phyloP scores from a whole-genome alignment of 1,140 invertebrate species.

The Heliconius eleuchia region DNA sequence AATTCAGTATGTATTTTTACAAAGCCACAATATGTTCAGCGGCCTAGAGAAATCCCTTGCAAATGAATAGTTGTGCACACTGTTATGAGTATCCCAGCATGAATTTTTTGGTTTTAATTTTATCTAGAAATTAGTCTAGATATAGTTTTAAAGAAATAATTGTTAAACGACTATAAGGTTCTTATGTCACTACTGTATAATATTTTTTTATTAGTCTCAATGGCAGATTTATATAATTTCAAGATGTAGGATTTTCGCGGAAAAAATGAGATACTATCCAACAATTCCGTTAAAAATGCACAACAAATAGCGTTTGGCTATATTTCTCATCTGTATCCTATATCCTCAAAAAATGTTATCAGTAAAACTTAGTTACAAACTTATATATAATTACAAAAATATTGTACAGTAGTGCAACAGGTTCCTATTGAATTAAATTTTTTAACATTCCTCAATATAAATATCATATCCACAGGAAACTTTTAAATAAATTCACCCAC shows the following conservation, averaged over 20 bases:
- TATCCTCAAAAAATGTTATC: too few relatives aligned
- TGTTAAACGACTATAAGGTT: neutral
- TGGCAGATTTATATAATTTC: neutral
- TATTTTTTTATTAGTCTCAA: neutral
- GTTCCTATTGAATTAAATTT: neutral
- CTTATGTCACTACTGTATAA: neutral
- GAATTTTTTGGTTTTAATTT: constrained; percentile 2
- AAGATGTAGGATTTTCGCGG: too few relatives aligned
- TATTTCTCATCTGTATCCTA: too few relatives aligned
- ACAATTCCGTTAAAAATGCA: too few relatives aligned
- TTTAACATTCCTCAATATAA: neutral
- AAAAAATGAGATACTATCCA: too few relatives aligned
- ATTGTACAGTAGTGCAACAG: neutral
- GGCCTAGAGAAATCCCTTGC: constrained; percentile 14
- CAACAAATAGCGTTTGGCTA: too few relatives aligned
- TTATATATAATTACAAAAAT: neutral
- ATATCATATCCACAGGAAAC: neutral
- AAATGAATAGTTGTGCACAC: constrained; percentile 25
- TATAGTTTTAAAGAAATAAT: neutral
- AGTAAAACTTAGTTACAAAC: too few relatives aligned
- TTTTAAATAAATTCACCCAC: neutral
- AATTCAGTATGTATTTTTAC: neutral
- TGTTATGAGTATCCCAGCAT: constrained; percentile 23
- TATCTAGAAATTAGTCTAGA: neutral
- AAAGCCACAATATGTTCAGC: constrained; percentile 17